Percentiles rank a stretch among this genome's conserved stretches.
Evolutionary conservation across 2,797 vertebrate genomes (phyloP).

Genomic region (Lacerta bilineata): DNA sequence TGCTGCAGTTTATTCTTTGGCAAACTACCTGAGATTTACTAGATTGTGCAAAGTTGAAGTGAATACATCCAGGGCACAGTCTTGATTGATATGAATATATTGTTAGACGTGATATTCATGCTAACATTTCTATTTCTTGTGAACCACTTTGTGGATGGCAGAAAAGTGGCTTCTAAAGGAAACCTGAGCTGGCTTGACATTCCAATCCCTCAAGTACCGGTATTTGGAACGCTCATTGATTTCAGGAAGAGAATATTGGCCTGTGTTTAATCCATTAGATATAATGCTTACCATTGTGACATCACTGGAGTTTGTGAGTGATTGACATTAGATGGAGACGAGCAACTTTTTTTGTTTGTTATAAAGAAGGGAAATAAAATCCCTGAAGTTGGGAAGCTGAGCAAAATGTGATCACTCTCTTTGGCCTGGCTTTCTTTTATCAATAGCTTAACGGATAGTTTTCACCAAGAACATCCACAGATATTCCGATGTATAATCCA

Average conservation of each 20-base stretch:
- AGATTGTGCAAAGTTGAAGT: neutral
- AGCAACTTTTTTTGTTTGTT: neutral
- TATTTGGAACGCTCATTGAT: neutral
- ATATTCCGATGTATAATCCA: neutral
- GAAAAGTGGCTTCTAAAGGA: neutral
- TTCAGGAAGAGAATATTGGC: neutral
- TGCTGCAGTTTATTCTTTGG: neutral
- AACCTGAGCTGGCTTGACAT: neutral
- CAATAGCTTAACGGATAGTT: neutral
- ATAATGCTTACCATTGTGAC: neutral
- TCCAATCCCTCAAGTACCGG: neutral
- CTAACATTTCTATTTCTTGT: neutral
- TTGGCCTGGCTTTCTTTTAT: neutral
- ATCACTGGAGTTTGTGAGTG: neutral
- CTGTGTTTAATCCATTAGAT: neutral
- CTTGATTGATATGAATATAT: neutral
- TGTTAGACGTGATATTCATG: neutral
- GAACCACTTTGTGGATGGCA: neutral
- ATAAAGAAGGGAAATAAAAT: neutral
- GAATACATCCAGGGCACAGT: neutral
- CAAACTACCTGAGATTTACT: neutral
- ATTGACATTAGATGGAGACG: neutral
- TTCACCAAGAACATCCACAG: neutral
- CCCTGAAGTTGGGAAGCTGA: neutral
- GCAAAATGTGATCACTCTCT: neutral